A percentile compares a stretch with the other conserved stretches of the same genome.
phyloP scores from a whole-genome alignment of 2,797 vertebrate species.

The Pipistrellus pipistrellus region DNA sequence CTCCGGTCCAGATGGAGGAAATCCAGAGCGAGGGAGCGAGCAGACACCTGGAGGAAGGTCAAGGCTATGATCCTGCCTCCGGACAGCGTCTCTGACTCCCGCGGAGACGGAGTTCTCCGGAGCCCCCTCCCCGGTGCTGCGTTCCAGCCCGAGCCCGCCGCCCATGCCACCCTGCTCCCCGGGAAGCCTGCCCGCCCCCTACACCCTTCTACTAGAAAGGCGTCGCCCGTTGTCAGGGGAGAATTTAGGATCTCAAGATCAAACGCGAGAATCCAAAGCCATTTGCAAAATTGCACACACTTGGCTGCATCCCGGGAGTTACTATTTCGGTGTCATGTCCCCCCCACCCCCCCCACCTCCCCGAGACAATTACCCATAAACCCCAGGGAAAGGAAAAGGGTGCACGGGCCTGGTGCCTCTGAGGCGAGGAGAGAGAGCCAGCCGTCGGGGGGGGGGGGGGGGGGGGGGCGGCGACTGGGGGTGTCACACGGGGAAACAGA shows the following conservation, averaged over 20 bases:
- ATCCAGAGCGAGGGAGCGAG: fast-evolving
- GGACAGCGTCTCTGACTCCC: fast-evolving
- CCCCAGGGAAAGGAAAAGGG: too few relatives aligned
- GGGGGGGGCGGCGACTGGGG: too few relatives aligned
- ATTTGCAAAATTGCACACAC: neutral
- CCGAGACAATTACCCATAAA: neutral
- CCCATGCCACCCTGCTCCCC: fast-evolving
- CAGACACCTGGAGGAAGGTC: fast-evolving
- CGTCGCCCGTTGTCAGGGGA: neutral
- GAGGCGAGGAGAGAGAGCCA: neutral
- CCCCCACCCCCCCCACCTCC: neutral
- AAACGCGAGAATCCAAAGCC: neutral
- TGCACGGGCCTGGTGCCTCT: neutral
- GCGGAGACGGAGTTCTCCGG: neutral
- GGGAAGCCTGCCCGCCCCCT: neutral
- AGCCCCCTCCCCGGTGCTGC: neutral
- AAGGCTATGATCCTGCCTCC: fast-evolving
- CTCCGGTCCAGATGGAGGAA: fast-evolving
- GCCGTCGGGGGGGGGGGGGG: too few relatives aligned
- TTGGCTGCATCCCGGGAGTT: neutral
- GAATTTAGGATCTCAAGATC: neutral
- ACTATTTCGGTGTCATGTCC: too few relatives aligned
- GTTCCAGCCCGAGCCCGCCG: neutral
- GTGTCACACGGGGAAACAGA: fast-evolving
- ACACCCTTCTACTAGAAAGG: neutral